Percentiles rank a stretch among this genome's conserved stretches.
phyloP scores from a whole-genome alignment of 2,797 vertebrate species.

The Siniperca undulata region DNA sequence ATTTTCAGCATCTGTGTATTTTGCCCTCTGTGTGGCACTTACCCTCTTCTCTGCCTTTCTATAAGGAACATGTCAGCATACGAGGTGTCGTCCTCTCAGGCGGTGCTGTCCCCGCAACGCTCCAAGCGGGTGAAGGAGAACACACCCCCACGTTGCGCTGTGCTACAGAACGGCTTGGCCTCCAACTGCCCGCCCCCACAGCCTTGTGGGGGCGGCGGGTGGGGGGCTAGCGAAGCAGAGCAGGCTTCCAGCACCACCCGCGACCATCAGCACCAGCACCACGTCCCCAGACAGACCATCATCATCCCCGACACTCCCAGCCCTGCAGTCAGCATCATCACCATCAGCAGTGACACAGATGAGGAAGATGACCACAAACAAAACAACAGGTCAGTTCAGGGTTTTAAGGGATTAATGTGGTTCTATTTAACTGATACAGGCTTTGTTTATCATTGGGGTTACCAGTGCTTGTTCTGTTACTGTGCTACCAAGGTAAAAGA shows the following conservation, averaged over 20 bases:
- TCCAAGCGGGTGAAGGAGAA: constrained; percentile 99
- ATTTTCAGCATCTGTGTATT: neutral
- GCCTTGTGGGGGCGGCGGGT: constrained; percentile 87
- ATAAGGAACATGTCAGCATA: constrained; percentile 92
- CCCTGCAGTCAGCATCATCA: constrained; percentile 98
- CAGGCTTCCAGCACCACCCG: constrained; percentile 88
- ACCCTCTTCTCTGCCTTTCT: constrained; percentile 13
- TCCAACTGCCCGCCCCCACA: constrained; percentile 86
- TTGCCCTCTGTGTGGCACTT: neutral
- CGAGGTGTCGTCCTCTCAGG: constrained; percentile 95
- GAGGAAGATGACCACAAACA: constrained; percentile 98
- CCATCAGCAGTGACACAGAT: constrained; percentile 99
- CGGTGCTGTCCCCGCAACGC: constrained; percentile 92
- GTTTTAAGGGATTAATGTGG: neutral
- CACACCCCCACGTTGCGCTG: constrained; percentile 95
- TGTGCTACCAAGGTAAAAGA: neutral
- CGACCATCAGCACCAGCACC: constrained; percentile 86
- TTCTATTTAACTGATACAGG: neutral
- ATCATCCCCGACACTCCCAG: constrained; percentile 98
- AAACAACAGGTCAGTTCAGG: constrained; percentile 87
- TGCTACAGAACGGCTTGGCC: constrained; percentile 87
- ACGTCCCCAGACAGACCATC: constrained; percentile 95
- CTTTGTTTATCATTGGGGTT: neutral
- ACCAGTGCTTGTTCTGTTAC: neutral
- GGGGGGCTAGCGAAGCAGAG: constrained; percentile 80